Evolutionary conservation across 23 tunicate genomes (phyloP).

Genomic region (Oikopleura vanhoeffeni): DNA sequence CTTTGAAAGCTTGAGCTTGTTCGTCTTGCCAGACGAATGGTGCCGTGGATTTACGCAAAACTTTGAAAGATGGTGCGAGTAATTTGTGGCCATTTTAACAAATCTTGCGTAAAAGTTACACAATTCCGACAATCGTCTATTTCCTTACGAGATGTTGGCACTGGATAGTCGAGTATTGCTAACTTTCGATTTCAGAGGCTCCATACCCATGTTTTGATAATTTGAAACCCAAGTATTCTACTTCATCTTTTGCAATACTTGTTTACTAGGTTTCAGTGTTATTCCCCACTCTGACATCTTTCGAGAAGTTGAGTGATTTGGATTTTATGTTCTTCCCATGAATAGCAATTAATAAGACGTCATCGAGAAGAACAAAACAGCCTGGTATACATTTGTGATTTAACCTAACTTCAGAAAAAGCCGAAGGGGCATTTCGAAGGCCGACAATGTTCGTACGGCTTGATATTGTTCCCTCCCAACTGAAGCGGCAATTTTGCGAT

Average conservation of each 20-base stretch:
- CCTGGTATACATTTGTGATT: no score
- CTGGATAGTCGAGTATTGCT: not conserved
- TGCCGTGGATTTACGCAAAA: not conserved
- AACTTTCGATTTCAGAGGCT: not conserved
- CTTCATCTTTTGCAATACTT: not conserved
- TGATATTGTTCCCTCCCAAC: no score
- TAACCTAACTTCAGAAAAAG: no score
- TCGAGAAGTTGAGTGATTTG: no score
- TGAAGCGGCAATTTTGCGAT: no score
- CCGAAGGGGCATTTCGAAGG: no score
- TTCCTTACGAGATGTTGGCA: not conserved
- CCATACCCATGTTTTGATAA: not conserved
- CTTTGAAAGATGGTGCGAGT: not conserved
- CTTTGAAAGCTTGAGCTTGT: not conserved
- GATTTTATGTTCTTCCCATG: no score
- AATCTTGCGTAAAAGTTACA: not conserved
- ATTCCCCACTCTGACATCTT: no score
- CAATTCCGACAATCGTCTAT: not conserved
- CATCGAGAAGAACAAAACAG: no score
- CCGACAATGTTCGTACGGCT: no score
- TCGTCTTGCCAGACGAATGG: not conserved
- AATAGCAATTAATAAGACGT: no score
- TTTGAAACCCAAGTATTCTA: not conserved
- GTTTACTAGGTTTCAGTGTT: not conserved
- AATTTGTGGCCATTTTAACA: not conserved